Percentiles rank a stretch among this genome's conserved stretches.
Evolutionary conservation across 2,113 vertebrate species (phyloP).

Genomic region (Cepphus grylle): DNA sequence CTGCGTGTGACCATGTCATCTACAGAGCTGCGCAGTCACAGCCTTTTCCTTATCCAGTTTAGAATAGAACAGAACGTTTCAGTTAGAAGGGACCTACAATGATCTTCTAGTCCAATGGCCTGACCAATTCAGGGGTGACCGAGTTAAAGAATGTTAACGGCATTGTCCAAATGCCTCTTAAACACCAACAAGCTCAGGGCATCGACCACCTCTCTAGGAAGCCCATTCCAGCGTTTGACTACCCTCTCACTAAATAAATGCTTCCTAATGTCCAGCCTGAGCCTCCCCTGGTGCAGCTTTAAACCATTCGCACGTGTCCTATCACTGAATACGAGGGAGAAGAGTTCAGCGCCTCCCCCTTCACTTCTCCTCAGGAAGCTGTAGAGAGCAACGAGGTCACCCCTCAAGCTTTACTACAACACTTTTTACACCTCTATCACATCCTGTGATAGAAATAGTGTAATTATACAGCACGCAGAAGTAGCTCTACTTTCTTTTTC

Average conservation of each 20-base stretch:
- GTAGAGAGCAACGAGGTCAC: neutral
- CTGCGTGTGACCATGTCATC: neutral
- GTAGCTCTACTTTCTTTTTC: neutral
- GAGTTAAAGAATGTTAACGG: neutral
- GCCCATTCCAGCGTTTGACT: neutral
- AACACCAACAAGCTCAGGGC: neutral
- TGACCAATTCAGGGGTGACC: neutral
- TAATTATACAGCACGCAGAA: neutral
- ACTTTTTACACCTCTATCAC: neutral
- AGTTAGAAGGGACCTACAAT: neutral
- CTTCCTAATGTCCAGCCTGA: neutral
- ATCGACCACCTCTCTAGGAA: neutral
- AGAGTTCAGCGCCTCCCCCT: neutral
- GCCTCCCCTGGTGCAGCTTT: neutral
- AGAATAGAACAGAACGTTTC: neutral
- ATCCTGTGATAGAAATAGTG: neutral
- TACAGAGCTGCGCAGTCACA: rapidly evolving
- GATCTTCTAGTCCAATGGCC: neutral
- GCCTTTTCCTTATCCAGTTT: neutral
- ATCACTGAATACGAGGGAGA: neutral
- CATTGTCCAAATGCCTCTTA: neutral
- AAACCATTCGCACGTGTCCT: rapidly evolving
- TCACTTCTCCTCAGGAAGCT: neutral
- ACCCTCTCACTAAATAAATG: neutral
- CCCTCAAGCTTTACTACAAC: neutral